phyloP scores from a whole-genome alignment of 2,888 invertebrate species.

The Aspidiotus rigidus region DNA sequence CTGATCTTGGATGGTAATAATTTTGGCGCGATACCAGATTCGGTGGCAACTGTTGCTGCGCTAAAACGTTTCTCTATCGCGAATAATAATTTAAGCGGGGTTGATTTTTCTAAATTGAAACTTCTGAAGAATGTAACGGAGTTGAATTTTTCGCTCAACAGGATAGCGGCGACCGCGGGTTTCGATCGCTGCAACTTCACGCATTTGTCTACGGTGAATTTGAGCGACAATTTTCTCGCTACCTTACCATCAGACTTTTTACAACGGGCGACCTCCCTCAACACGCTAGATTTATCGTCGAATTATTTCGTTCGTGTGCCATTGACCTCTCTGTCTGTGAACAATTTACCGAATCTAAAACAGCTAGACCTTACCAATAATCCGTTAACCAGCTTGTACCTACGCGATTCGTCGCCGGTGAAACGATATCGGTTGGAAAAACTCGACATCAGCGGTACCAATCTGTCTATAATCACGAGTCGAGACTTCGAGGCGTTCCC shows the following conservation, averaged over 20 bases:
- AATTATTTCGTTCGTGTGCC: slow-evolving; percentile 75
- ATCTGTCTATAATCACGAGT: slow-evolving; percentile 70
- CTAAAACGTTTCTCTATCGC: slow-evolving; percentile 46
- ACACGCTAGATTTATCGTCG: slow-evolving; percentile 65
- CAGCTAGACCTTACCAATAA: slow-evolving; percentile 77
- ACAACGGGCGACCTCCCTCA: slow-evolving; percentile 55
- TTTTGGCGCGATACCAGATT: slow-evolving; percentile 66
- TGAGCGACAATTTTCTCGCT: slow-evolving; percentile 64
- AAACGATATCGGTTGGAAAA: slow-evolving; percentile 45
- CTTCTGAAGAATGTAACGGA: slow-evolving; percentile 65
- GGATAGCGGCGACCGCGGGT: slow-evolving; percentile 52
- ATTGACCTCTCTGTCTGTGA: slow-evolving; percentile 61
- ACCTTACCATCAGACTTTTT: slow-evolving; percentile 74
- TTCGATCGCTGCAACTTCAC: slow-evolving; percentile 65
- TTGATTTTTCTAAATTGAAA: slow-evolving; percentile 68
- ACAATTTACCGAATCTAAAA: slow-evolving; percentile 53
- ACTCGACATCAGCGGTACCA: slow-evolving; percentile 72
- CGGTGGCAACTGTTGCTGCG: slow-evolving; percentile 63
- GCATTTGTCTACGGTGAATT: slow-evolving; percentile 61
- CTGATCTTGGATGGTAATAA: slow-evolving; percentile 63
- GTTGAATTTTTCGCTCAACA: slow-evolving; percentile 53
- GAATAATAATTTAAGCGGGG: slow-evolving; percentile 46
- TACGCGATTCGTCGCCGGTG: slow-evolving; percentile 7
- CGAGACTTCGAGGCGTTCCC: slow-evolving; percentile 79
- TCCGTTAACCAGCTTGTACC: slow-evolving; percentile 57